phyloP scores from a whole-genome alignment of 2,797 vertebrate species.

The Nothura maculosa region DNA sequence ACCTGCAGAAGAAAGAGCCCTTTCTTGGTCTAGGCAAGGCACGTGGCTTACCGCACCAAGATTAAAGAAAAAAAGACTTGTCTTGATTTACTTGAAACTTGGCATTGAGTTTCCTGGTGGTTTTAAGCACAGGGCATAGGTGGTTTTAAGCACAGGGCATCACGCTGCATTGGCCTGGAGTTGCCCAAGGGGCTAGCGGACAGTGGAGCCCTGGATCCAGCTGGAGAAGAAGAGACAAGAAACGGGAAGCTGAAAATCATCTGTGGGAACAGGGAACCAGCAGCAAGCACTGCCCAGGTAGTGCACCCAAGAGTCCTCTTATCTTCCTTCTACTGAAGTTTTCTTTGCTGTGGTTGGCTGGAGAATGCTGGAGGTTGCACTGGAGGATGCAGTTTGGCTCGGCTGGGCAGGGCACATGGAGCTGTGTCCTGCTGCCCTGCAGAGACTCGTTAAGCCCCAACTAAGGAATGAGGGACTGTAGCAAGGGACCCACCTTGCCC shows the following conservation, averaged over 20 bases:
- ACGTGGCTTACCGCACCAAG: background rate
- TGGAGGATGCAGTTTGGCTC: background rate
- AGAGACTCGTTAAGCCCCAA: background rate
- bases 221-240: background rate
- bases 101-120: background rate
- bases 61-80: background rate
- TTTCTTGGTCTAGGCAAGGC: background rate
- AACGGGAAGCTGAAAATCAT: background rate
- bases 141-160: background rate
- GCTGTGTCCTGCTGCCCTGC: background rate
- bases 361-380: no score
- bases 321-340: background rate
- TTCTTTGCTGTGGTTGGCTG: background rate
- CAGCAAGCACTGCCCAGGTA: background rate
- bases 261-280: background rate
- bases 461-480: background rate
- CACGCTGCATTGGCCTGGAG: background rate
- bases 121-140: background rate
- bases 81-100: background rate
- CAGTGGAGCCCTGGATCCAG: background rate
- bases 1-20: background rate
- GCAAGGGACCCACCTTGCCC: background rate
- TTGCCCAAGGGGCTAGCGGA: background rate
- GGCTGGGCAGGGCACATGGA: background rate
- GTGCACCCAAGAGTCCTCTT: background rate